Evolutionary conservation across 2,888 invertebrate genomes (phyloP), one percentile per base, ranked within the genome.

Genomic region (Himalopsyche tibetana): DNA sequence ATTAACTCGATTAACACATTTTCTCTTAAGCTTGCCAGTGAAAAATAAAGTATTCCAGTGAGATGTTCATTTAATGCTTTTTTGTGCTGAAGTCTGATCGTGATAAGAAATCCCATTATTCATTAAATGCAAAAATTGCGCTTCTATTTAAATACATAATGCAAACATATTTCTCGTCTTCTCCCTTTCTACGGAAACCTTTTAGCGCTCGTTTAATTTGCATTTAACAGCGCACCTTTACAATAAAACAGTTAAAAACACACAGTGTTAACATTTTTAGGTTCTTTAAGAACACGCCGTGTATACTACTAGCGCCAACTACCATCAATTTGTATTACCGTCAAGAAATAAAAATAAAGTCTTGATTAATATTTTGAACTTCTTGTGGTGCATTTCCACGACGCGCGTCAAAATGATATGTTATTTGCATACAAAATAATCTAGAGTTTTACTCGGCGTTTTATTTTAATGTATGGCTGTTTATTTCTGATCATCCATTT

Each of bases 81-180:
- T 8, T 63, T 28, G 63, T 28, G 8, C 63, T 19, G 63, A 8
- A n/a, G 9, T 63, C 5, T 19, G 19, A 63, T 63, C 63, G 63
- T 6, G 63, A 63, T 63, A 63, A 63, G 28, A 63, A 28, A 63
- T 63, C 63, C 63, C 63, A 63, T 63, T 63, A 63, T 63, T 63
- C 63, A 63, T 63, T 63, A 63, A 63, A 63, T 63, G 63, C 63
- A 63, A 63, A 51, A 63, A 63, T 63, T n/a, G 63, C 28, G 63
- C 28, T 63, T 63, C 63, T 19, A 19, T 19, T 63, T 63, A 63
- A 63, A 63, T 63, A 63, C 63, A 28, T 63, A 63, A 63, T 63
- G 63, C 63, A 63, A 63, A 63, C 63, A 63, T 63, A 63, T 63
- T 63, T 63, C 63, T 5, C 4, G 63, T 63, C 63, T 63, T n/a